These are phyloP conservation scores for Lateolabrax maculatus DNA, from an alignment of 2,797 vertebrate species.

Conservation along the genomic window DNA sequence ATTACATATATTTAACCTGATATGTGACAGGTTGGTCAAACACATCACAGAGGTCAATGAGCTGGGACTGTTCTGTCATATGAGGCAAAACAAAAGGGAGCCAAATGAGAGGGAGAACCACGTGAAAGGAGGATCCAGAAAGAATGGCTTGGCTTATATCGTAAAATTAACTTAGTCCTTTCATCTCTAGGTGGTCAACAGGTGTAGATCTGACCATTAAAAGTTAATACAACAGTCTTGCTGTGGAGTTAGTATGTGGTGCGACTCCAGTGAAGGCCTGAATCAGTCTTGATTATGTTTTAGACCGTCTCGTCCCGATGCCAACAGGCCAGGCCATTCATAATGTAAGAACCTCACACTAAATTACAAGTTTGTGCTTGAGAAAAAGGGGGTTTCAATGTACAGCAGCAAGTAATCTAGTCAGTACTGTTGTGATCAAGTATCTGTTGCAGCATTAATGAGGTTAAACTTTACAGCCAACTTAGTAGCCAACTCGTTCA, in stretches of 20 bases:
- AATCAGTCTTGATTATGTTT: slow-evolving; percentile 21
- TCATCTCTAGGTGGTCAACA: slow-evolving; percentile 13
- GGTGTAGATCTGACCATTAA: neutral
- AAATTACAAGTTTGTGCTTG: slow-evolving; percentile 35
- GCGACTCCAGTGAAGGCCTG: slow-evolving; percentile 20
- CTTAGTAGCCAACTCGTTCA: slow-evolving; percentile 9
- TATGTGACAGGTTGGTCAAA: slow-evolving; percentile 3
- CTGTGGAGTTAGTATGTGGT: neutral
- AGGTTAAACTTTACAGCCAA: slow-evolving; percentile 5
- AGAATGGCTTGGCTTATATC: slow-evolving; percentile 3
- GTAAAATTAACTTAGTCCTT: neutral
- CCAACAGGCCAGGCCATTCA: slow-evolving; percentile 9
- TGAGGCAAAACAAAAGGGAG: neutral
- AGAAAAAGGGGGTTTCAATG: slow-evolving; percentile 20
- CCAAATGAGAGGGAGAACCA: slow-evolving; percentile 10
- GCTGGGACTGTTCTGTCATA: slow-evolving; percentile 14
- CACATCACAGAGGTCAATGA: slow-evolving; percentile 18
- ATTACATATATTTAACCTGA: slow-evolving; percentile 27
- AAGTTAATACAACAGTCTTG: slow-evolving; percentile 10
- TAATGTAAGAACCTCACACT: slow-evolving; percentile 43
- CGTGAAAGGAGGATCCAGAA: neutral
- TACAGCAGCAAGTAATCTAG: slow-evolving; percentile 21
- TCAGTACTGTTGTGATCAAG: slow-evolving; percentile 11
- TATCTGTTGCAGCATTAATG: slow-evolving; percentile 33
- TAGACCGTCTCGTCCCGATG: slow-evolving; percentile 7